Evolutionary conservation across 2,888 invertebrate species (phyloP), one percentile per base, ranked within the genome.

Genomic region (Apamea sordens): DNA sequence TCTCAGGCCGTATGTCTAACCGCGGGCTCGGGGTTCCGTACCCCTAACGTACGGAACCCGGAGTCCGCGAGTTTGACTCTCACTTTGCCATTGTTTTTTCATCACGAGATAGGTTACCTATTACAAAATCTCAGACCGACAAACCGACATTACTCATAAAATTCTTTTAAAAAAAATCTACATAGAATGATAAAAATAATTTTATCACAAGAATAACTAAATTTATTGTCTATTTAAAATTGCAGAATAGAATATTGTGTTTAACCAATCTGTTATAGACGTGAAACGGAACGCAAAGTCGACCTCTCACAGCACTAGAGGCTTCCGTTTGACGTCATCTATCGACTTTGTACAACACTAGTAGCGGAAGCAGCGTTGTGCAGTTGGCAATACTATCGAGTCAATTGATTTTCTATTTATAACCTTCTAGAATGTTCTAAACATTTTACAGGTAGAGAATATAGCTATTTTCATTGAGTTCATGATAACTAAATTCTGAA

Each of bases 261-360:
- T n/a, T 74, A 61, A 53, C 6, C 36, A 47, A n/a, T 41, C 5
- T 28, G 11, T 5, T 44, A 13, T 0, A 11, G 1, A 70, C 81
- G 83, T 89, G 68, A 69, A 87, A 88, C 61, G 90, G 81, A 92
- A 89, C 89, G 91, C 71, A 61, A 71, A 64, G 79, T 88, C 86
- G 87, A 90, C 75, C 76, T 53, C 44, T 80, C 21, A 88, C 95
- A 93, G 56, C 94, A 91, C 94, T 94, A 93, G 64, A 53, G 7
- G 77, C 73, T 84, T 93, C 90, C 91, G 90, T 75, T 80, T 86
- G 78, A 86, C 76, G 84, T 84, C 83, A 85, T 82, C 47, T 86
- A 87, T 86, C 87, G 79, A 82, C 63, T 74, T 80, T 47, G 77
- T 18, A 85, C 92, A 90, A 85, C 92, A 86, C 92, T 92, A 92